These are phyloP conservation scores for Rhadina sibilatrix DNA, from an alignment of 2,113 vertebrate species.

Conservation along the genomic window DNA sequence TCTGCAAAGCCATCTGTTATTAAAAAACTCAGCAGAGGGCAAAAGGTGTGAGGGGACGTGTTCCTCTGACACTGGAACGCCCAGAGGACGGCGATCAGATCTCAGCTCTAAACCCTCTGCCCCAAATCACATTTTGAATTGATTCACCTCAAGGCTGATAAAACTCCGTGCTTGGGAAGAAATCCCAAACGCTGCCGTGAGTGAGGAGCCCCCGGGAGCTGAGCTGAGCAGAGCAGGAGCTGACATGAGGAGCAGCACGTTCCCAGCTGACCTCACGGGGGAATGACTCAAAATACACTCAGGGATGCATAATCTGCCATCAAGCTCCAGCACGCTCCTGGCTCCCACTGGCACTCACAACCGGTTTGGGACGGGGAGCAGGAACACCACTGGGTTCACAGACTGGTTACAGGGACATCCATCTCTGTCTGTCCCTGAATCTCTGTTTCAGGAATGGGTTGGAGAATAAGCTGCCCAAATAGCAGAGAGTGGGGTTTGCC, in stretches of 20 bases:
- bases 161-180: not conserved
- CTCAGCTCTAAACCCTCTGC: not conserved
- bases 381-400: accelerated
- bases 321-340: not conserved
- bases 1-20: not conserved
- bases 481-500: not conserved
- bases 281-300: not conserved
- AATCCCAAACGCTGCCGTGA: not conserved
- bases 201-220: not conserved
- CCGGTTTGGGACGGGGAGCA: not conserved
- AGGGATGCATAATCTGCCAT: not conserved
- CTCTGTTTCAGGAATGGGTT: not conserved
- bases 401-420: not conserved
- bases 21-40: not conserved
- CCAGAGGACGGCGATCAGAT: not conserved
- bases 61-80: not conserved
- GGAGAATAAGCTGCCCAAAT: not conserved
- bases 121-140: not conserved
- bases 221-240: not conserved
- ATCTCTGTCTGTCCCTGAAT: too few species aligned
- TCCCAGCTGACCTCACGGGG: constrained; percentile 47
- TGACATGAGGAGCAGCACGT: constrained; percentile 52
- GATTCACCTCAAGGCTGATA: accelerated
- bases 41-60: not conserved
- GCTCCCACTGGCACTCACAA: not conserved